Conservation (phyloP, 2,797 vertebrate genomes). For the Coluber constrictor region DNA sequence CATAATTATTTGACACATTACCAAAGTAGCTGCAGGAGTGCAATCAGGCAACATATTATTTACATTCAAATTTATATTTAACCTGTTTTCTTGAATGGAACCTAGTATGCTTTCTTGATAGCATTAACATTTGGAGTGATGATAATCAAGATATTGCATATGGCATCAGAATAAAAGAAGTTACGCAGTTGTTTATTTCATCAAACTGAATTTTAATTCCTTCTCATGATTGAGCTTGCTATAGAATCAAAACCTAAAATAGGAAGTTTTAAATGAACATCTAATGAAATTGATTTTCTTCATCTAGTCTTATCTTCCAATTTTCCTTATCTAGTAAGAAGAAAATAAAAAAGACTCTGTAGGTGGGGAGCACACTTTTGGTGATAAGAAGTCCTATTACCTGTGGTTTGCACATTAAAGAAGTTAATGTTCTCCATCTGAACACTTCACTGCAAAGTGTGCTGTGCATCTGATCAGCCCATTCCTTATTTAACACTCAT, state of each 20-base stretch:
- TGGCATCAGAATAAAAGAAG: neutral
- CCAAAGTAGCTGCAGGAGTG: neutral
- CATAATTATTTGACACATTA: neutral
- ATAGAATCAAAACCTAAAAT: neutral
- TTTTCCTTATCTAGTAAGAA: neutral
- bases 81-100: neutral
- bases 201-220: neutral
- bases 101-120: neutral
- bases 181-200: neutral
- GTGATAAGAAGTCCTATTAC: neutral
- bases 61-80: constrained; percentile 4
- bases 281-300: neutral
- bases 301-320: neutral
- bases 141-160: neutral
- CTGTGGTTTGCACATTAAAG: constrained; percentile 54
- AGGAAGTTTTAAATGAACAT: neutral
- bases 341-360: neutral
- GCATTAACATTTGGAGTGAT: neutral
- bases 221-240: neutral
- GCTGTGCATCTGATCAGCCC: constrained; percentile 47
- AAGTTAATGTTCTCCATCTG: constrained; percentile 20
- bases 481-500: constrained; percentile 56
- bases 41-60: neutral
- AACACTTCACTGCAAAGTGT: constrained; percentile 33
- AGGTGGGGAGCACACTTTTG: neutral